Evolutionary conservation across 2,113 vertebrate genomes (phyloP).

Genomic region (human): DNA sequence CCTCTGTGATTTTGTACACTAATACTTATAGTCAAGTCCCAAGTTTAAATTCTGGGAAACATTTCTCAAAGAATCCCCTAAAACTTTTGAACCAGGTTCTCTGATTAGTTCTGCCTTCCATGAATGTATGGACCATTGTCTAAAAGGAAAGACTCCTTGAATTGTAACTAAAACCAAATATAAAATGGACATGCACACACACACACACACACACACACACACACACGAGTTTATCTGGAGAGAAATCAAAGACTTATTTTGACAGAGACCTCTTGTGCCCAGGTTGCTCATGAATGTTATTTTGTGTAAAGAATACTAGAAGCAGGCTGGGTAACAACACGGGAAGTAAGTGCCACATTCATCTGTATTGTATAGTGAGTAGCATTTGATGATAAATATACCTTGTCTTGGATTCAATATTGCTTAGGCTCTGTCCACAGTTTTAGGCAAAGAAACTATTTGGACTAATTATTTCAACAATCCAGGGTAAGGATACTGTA

Average conservation of each 20-base stretch:
- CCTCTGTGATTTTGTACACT: not conserved
- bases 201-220: too few species aligned
- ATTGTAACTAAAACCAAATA: not conserved
- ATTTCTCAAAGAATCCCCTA: not conserved
- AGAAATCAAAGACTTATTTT: not conserved
- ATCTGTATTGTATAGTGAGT: not conserved
- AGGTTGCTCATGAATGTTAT: not conserved
- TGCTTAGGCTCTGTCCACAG: not conserved
- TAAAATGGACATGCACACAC: too few species aligned
- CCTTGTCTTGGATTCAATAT: not conserved
- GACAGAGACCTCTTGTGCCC: not conserved
- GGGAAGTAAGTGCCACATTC: not conserved
- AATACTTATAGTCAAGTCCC: not conserved
- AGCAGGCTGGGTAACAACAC: not conserved
- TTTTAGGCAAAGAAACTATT: not conserved
- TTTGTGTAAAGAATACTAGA: not conserved
- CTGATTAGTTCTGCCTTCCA: not conserved
- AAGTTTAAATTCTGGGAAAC: not conserved
- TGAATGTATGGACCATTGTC: not conserved
- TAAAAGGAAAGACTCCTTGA: not conserved
- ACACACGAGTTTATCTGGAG: not conserved
- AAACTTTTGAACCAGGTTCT: not conserved
- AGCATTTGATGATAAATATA: not conserved
- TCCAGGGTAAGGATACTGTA: not conserved
- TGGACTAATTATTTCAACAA: constrained; percentile 12